Percentiles rank a stretch among this genome's conserved stretches.
These are phyloP conservation scores for Epizoanthus stellaris DNA, from an alignment of 92 coral and sea anemone genomes.

Conservation along the genomic window DNA sequence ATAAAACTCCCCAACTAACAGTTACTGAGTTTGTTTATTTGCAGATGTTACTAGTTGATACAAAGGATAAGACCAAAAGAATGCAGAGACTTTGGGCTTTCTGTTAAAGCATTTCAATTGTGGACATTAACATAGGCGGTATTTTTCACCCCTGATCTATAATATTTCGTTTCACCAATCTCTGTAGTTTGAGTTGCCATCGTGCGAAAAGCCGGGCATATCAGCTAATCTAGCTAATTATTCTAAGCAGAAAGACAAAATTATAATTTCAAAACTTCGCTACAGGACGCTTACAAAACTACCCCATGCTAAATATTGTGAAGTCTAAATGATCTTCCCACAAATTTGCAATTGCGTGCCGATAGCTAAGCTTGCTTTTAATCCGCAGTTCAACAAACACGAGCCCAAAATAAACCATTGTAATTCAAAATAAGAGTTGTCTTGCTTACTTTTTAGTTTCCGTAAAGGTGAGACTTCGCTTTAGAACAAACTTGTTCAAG, in stretches of 20 bases:
- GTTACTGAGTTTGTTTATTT: neutral
- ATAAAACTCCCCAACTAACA: neutral
- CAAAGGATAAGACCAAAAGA: neutral
- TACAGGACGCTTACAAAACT: neutral
- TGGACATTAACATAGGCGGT: too few species aligned
- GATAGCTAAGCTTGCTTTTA: slow-evolving; percentile 1
- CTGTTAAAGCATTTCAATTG: neutral
- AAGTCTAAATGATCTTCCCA: neutral
- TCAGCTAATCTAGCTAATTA: neutral
- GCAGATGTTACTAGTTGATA: neutral
- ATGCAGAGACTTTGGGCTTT: neutral
- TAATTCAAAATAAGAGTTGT: slow-evolving; percentile 5
- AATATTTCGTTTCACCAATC: too few species aligned
- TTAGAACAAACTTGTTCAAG: neutral
- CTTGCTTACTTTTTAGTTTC: neutral
- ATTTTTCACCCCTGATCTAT: too few species aligned
- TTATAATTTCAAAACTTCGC: slow-evolving; percentile 5
- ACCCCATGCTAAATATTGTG: neutral
- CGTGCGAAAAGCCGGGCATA: too few species aligned
- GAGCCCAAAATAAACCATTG: slow-evolving; percentile 18
- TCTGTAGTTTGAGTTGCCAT: too few species aligned
- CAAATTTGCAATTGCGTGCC: neutral
- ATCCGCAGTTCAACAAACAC: slow-evolving; percentile 28
- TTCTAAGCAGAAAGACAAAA: neutral
- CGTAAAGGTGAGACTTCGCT: neutral